These are phyloP conservation scores for Rousettus leschenaultii DNA, from an alignment of 2,113 vertebrate species.

Conservation along the genomic window DNA sequence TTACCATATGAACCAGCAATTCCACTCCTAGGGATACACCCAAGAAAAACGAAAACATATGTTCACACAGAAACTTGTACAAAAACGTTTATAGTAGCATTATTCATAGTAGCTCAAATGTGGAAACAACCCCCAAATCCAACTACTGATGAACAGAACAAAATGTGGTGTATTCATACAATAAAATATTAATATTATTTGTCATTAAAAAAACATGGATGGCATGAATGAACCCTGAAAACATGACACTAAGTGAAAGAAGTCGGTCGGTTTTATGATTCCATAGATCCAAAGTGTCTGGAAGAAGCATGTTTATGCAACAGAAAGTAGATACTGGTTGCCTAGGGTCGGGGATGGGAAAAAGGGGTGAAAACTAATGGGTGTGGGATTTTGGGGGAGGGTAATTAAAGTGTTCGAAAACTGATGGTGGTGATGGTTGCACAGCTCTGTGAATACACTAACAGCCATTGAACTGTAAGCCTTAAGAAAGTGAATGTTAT, in stretches of 20 bases:
- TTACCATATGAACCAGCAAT: background rate
- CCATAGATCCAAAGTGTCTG: background rate
- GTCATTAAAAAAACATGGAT: background rate
- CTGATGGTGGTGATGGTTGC: background rate
- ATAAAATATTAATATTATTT: background rate
- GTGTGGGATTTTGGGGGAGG: background rate
- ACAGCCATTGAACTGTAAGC: background rate
- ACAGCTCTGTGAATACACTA: background rate
- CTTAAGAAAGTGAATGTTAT: background rate
- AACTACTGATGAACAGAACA: background rate
- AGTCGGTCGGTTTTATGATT: background rate
- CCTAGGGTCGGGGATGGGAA: background rate
- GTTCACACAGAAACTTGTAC: background rate
- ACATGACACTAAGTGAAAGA: background rate
- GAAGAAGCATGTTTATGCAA: background rate
- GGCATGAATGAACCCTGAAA: background rate
- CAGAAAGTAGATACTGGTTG: background rate
- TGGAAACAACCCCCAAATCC: background rate
- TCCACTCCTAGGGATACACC: no score
- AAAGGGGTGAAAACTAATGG: background rate
- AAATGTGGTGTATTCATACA: background rate
- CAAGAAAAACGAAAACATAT: background rate
- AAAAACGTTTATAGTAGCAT: background rate
- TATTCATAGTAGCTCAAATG: background rate
- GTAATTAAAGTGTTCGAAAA: background rate